A percentile compares a stretch with the other conserved stretches of the same genome.
These are phyloP conservation scores for Magallana gigas DNA, from an alignment of 1,140 invertebrate genomes.

Conservation along the genomic window DNA sequence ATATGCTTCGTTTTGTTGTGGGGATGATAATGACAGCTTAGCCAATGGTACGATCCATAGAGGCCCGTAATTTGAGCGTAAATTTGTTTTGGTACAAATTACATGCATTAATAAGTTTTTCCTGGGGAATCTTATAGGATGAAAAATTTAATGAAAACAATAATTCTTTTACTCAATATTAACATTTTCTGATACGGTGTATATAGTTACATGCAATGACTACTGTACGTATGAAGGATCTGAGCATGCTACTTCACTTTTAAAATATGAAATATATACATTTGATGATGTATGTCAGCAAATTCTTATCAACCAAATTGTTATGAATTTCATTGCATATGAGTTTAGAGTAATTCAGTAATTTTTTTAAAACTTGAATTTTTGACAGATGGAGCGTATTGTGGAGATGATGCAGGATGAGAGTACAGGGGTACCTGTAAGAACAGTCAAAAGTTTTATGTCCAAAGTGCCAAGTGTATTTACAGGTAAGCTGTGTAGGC, in stretches of 20 bases:
- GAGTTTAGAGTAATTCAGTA: no score
- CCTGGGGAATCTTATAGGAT: background rate
- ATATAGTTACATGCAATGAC: no score
- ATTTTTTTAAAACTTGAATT: background rate
- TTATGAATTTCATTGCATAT: no score
- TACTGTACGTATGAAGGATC: no score
- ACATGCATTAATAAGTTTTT: background rate
- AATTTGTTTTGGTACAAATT: constrained; percentile 17
- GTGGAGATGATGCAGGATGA: constrained; percentile 98
- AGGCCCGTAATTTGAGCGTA: background rate
- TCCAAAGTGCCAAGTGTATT: constrained; percentile 98
- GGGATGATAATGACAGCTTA: constrained; percentile 10
- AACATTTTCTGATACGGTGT: no score
- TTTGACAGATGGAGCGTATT: constrained; percentile 94
- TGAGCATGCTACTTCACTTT: no score
- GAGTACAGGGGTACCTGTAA: constrained; percentile 93
- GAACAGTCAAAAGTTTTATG: constrained; percentile 99
- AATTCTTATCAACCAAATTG: no score
- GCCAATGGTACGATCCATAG: background rate
- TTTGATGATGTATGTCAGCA: no score
- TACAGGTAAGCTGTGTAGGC: constrained; percentile 83
- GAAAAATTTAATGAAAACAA: no score
- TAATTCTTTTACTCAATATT: no score
- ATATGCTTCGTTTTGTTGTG: background rate
- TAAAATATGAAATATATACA: no score